A percentile compares a stretch with the other conserved stretches of the same genome.
These are phyloP conservation scores for Oscheius myriophilus DNA, from an alignment of 2,888 invertebrate genomes.

Conservation along the genomic window DNA sequence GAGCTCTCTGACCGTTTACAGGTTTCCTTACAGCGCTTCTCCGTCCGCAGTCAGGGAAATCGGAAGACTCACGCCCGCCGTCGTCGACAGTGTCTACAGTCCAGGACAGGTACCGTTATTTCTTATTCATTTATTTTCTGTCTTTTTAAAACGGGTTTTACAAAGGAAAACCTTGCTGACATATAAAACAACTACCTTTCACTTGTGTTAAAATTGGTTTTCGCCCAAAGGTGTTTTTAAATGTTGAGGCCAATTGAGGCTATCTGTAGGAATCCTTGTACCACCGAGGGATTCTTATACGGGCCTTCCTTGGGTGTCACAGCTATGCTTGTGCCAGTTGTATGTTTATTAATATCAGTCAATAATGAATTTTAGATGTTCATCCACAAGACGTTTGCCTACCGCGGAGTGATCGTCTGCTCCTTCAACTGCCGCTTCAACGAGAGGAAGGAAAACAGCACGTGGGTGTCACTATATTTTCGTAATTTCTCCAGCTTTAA, in stretches of 20 bases:
- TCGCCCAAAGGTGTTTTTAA: not conserved
- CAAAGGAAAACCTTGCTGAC: too few relatives aligned
- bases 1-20: slow-evolving; percentile 14
- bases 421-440: slow-evolving; percentile 96
- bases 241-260: not conserved
- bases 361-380: slow-evolving; percentile 77
- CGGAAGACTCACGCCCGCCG: slow-evolving; percentile 41
- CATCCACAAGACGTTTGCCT: slow-evolving; percentile 94
- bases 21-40: slow-evolving; percentile 35
- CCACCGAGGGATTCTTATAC: too few relatives aligned
- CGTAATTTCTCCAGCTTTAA: not conserved
- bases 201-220: too few relatives aligned
- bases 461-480: slow-evolving; percentile 28
- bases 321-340: not conserved
- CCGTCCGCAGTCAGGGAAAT: slow-evolving; percentile 48
- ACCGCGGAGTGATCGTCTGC: slow-evolving; percentile 93
- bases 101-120: slow-evolving; percentile 57
- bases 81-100: slow-evolving; percentile 35
- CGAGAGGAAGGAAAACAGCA: slow-evolving; percentile 74
- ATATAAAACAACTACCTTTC: too few relatives aligned
- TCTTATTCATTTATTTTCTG: slow-evolving; percentile 7
- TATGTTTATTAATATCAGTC: not conserved
- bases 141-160: not conserved
- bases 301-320: too few relatives aligned
- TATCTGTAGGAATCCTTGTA: too few relatives aligned